Percentiles rank a stretch among this genome's conserved stretches.
phyloP scores from a whole-genome alignment of 1,140 invertebrate species.

The Zaprionus tsacasi region DNA sequence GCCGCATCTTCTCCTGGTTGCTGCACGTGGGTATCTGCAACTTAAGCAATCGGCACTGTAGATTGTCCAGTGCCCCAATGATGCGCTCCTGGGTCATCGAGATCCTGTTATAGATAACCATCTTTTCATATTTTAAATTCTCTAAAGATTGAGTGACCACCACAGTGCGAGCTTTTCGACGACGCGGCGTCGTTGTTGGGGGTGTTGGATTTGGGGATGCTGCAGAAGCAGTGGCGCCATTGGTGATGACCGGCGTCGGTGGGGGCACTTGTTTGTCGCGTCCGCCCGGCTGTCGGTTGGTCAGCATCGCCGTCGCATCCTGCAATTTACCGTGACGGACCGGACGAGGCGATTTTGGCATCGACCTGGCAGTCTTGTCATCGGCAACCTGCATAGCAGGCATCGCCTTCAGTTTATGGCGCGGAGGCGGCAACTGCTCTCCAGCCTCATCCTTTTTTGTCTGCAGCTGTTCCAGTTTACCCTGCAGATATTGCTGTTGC shows the following conservation, averaged over 20 bases:
- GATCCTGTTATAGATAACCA: constrained; percentile 68
- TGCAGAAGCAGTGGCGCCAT: background rate
- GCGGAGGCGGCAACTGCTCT: background rate
- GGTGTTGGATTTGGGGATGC: background rate
- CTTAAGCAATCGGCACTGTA: constrained; percentile 63
- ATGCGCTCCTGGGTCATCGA: constrained; percentile 67
- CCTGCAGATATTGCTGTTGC: background rate
- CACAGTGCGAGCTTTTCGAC: constrained; percentile 32
- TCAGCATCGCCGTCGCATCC: background rate
- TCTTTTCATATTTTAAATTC: constrained; percentile 67
- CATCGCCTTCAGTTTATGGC: background rate
- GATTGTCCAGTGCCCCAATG: constrained; percentile 57
- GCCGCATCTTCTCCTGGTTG: constrained; percentile 52
- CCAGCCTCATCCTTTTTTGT: background rate
- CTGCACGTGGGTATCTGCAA: constrained; percentile 46
- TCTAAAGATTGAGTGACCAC: constrained; percentile 64
- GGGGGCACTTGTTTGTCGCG: constrained; percentile 15
- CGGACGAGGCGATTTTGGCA: background rate
- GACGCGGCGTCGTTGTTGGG: background rate
- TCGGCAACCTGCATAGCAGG: background rate
- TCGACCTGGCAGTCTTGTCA: background rate
- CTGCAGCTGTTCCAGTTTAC: background rate
- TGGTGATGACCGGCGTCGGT: background rate
- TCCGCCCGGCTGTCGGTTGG: constrained; percentile 15
- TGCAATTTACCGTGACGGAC: background rate